These are phyloP conservation scores for Patiria pectinifera DNA, from an alignment of 53 echinoderm and acorn worm genomes.

Conservation along the genomic window DNA sequence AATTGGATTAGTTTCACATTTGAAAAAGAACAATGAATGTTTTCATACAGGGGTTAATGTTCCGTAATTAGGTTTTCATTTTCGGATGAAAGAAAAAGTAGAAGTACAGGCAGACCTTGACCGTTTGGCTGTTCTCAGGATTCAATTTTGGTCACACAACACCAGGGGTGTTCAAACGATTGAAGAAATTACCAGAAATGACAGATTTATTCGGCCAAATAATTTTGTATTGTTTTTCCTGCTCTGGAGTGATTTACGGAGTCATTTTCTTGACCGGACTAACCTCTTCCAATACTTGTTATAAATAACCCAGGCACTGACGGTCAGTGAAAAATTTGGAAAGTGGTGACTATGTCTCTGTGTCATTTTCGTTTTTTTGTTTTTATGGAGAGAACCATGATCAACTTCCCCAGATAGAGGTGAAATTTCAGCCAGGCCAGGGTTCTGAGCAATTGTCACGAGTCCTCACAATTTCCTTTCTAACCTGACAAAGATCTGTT, in stretches of 20 bases:
- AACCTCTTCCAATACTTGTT: not conserved
- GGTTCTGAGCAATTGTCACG: not conserved
- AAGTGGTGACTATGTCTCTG: not conserved
- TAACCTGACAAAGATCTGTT: not conserved
- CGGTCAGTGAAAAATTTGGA: not conserved
- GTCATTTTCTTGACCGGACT: not conserved
- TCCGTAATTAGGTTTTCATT: not conserved
- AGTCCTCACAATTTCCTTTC: not conserved
- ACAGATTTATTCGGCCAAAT: not conserved
- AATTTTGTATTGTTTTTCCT: not conserved
- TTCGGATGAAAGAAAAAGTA: not conserved
- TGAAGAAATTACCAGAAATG: conserved; percentile 1
- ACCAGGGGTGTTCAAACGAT: not conserved
- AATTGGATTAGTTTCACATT: too few species aligned
- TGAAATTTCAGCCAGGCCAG: not conserved
- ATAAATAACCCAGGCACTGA: not conserved
- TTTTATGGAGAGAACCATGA: not conserved
- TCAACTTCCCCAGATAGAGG: not conserved
- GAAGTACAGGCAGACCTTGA: not conserved
- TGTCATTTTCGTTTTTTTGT: too few species aligned
- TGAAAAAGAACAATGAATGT: not conserved
- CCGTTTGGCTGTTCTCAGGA: not conserved
- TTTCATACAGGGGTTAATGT: not conserved
- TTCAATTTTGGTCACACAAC: not conserved
- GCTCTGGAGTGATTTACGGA: not conserved